Conservation (phyloP, 1,140 invertebrate genomes). For the Eufriesea mexicana region DNA sequence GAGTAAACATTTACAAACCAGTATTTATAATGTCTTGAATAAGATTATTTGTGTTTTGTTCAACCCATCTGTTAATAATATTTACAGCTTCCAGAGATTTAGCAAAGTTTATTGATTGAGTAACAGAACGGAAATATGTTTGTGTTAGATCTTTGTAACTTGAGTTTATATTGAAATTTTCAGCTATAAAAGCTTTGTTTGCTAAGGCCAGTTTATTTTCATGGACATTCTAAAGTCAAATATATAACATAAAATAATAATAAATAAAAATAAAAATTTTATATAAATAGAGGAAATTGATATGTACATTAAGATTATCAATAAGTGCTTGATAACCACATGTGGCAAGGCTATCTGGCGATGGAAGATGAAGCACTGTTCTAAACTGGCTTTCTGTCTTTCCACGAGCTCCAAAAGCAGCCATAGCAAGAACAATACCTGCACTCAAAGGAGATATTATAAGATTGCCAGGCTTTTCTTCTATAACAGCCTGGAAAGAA, state of each 20-base stretch:
- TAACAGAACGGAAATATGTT: conserved; percentile 63
- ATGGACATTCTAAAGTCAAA: conserved; percentile 64
- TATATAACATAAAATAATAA: neutral
- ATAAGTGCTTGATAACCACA: conserved; percentile 67
- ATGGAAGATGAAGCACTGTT: conserved; percentile 66
- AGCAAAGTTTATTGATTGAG: conserved; percentile 75
- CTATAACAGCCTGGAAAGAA: conserved; percentile 57
- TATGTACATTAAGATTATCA: conserved; percentile 69
- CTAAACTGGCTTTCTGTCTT: conserved; percentile 70
- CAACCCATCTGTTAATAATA: conserved; percentile 84
- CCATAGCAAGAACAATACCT: conserved; percentile 72
- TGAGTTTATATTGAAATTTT: conserved; percentile 57
- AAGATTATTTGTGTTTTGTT: conserved; percentile 82
- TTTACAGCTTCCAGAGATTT: conserved; percentile 68
- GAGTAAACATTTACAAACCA: conserved; percentile 68
- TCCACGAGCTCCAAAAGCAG: conserved; percentile 70
- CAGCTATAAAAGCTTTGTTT: conserved; percentile 72
- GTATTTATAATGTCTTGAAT: conserved; percentile 83
- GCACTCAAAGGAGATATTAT: conserved; percentile 74
- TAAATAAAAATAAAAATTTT: neutral
- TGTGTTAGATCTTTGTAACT: conserved; percentile 60
- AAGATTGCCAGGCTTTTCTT: conserved; percentile 62
- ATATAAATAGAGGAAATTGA: neutral
- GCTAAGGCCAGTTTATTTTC: conserved; percentile 73
- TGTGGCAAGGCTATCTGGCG: conserved; percentile 44